Evolutionary conservation across 2,113 vertebrate species (phyloP).

Genomic region (Tamias sibiricus): DNA sequence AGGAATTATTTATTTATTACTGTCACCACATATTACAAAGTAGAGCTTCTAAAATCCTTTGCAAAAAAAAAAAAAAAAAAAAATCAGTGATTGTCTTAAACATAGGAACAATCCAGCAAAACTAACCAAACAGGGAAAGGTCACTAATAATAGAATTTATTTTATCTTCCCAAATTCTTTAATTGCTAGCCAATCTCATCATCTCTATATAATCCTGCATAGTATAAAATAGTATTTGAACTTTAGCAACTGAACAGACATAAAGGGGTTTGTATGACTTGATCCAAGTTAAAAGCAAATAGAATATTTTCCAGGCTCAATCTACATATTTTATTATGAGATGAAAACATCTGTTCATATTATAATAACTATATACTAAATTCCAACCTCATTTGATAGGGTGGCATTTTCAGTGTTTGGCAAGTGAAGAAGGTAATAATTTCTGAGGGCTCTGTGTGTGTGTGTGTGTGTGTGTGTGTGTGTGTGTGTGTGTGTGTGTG

Average conservation of each 20-base stretch:
- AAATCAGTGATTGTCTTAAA: background rate
- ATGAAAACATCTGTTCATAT: background rate
- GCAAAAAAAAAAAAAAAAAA: background rate
- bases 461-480: background rate
- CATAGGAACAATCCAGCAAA: background rate
- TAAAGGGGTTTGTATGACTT: background rate
- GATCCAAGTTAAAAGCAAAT: background rate
- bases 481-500: background rate
- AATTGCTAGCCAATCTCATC: background rate
- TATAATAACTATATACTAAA: background rate
- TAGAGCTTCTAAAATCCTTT: conserved; percentile 43
- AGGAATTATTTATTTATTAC: conserved; percentile 70
- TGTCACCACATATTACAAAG: conserved; percentile 52
- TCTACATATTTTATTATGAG: background rate
- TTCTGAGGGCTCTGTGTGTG: background rate
- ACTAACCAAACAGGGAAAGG: background rate
- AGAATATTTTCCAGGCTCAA: background rate
- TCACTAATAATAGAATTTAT: background rate
- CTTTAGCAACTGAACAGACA: background rate
- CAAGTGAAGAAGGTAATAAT: background rate
- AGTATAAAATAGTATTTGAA: background rate
- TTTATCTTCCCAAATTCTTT: background rate
- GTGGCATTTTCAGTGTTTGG: background rate
- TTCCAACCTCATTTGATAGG: conserved; percentile 31
- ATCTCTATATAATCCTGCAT: background rate